Percentiles rank a stretch among this genome's conserved stretches.
Evolutionary conservation across 1,140 invertebrate species (phyloP).

Genomic region (Centruroides sculpturatus): DNA sequence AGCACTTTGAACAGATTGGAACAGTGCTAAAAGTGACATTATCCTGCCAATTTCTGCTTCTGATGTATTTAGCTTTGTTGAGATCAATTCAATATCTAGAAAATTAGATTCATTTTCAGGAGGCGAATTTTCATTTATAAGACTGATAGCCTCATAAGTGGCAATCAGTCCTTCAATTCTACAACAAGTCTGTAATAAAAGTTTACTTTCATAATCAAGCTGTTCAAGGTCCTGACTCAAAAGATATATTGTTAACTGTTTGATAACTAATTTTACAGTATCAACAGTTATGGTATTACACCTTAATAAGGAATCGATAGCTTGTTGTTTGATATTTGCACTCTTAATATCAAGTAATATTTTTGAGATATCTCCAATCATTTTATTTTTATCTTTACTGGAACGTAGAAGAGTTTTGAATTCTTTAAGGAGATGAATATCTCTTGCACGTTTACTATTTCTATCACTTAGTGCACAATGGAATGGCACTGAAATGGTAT

Average conservation of each 20-base stretch:
- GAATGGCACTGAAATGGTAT: constrained; percentile 72
- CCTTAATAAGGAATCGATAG: constrained; percentile 8
- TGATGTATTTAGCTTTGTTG: constrained; percentile 16
- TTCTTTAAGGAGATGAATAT: constrained; percentile 69
- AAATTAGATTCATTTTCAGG: no score
- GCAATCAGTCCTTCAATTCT: constrained; percentile 24
- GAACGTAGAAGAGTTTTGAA: constrained; percentile 28
- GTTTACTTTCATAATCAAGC: constrained; percentile 28
- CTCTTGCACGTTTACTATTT: constrained; percentile 67
- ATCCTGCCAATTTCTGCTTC: constrained; percentile 22
- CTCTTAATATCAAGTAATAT: constrained; percentile 53
- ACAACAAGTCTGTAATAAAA: constrained; percentile 27
- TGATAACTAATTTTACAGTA: no score
- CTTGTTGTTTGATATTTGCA: constrained; percentile 28
- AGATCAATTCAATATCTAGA: not conserved
- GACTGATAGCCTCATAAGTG: constrained; percentile 18
- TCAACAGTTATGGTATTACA: not conserved
- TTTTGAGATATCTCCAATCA: constrained; percentile 29
- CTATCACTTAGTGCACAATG: constrained; percentile 55
- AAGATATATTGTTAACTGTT: not conserved
- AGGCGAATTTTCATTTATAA: not conserved
- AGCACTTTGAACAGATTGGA: constrained; percentile 4
- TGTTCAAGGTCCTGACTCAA: constrained; percentile 14
- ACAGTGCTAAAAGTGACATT: constrained; percentile 15
- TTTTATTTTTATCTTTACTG: constrained; percentile 14